Evolutionary conservation across 2,113 vertebrate species (phyloP), one percentile per base, ranked within the genome.

Genomic region (Mormoops blainvillei): DNA sequence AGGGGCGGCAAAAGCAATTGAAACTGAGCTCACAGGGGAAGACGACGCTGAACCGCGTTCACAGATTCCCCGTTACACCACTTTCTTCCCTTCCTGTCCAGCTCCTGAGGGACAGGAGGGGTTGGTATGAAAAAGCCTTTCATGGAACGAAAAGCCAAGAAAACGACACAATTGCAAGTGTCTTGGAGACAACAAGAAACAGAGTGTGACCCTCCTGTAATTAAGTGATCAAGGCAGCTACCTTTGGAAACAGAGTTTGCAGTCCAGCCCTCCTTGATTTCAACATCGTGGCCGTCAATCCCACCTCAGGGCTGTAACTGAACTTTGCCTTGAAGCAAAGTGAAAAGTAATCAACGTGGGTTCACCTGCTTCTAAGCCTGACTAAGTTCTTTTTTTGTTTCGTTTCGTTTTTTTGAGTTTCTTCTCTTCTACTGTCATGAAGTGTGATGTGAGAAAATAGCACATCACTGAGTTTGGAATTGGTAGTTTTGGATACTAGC

Each of bases 51-150:
- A 91, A 26, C 45, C 0, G 0, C 38, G 43, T 56, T 90, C 56
- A 4, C 7, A 70, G 83, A 77, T 74, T 83, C 33, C 61, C 20
- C 0, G 0, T n/a, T 7, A 26, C 26, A n/a, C 48, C 41, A 38
- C 73, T 84, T 61, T 80, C 82, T 80, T 90, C 56, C 41, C 33
- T 91, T 61, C 38, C 78, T 56, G 36, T 41, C 63, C 63, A 76
- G 68, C 50, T 94, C 84, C 36, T 87, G 28, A 9, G 67, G 68
- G 71, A 4, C 81, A 26, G 9, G 38, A 71, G 73, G 45, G 54
- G 28, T 68, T 71, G 28, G 48, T 31, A 58, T 52, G 76, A 94
- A 95, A 96, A 56, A 95, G 61, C 43, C 81, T 93, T 96, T 96
- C 83, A 76, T 54, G 38, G 61, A 77, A 58, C 48, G 65, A 87